phyloP scores from a whole-genome alignment of 2,113 vertebrate species.

The Phrynocephalus versicolor region DNA sequence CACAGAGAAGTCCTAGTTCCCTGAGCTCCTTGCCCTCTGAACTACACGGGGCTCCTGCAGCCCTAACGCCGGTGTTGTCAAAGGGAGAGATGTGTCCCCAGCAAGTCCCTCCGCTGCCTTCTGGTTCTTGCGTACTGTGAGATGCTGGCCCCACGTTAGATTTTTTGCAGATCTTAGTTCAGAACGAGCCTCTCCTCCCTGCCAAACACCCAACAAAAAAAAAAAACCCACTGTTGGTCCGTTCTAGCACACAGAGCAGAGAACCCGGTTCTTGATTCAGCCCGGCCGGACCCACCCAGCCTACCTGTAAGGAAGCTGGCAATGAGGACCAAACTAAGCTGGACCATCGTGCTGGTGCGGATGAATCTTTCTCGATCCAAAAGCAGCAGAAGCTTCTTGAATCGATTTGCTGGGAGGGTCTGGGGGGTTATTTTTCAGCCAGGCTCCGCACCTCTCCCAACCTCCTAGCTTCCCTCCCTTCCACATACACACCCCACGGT shows the following conservation, averaged over 20 bases:
- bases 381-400: not conserved
- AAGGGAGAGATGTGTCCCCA: not conserved
- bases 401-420: not conserved
- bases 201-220: not conserved
- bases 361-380: rapidly evolving
- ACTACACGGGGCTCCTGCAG: no score
- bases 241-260: not conserved
- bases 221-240: not conserved
- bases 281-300: not conserved
- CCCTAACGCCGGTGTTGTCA: no score
- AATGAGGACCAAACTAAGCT: conserved; percentile 3
- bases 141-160: not conserved
- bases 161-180: not conserved
- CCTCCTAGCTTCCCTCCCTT: not conserved
- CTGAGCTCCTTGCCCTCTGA: no score
- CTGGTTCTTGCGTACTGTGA: not conserved
- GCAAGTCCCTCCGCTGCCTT: not conserved
- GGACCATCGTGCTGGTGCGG: conserved; percentile 25
- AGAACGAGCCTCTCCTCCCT: not conserved
- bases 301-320: conserved; percentile 62
- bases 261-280: not conserved
- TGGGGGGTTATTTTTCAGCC: not conserved
- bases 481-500: not conserved
- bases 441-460: not conserved
- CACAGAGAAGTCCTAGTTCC: no score